These are phyloP conservation scores for Catagonus wagneri DNA, from an alignment of 2,113 vertebrate genomes.

Conservation along the genomic window DNA sequence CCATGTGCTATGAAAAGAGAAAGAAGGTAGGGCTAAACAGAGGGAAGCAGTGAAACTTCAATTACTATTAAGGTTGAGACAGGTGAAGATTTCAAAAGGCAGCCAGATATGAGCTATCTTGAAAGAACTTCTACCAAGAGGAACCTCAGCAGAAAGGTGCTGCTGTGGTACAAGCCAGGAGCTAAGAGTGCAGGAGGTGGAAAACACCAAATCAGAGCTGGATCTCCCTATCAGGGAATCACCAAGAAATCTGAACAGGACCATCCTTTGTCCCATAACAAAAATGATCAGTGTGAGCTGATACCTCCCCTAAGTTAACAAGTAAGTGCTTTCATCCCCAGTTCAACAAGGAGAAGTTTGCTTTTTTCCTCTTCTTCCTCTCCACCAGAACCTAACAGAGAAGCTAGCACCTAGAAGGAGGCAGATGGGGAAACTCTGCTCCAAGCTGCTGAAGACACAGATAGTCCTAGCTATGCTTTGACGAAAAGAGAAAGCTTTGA, in stretches of 20 bases:
- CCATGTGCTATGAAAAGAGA: background rate
- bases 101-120: background rate
- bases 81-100: background rate
- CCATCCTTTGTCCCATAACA: background rate
- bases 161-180: background rate
- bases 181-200: background rate
- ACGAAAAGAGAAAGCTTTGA: background rate
- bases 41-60: background rate
- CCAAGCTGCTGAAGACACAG: background rate
- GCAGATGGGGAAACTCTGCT: background rate
- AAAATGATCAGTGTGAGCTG: background rate
- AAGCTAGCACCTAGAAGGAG: background rate
- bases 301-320: background rate
- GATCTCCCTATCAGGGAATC: background rate
- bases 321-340: background rate
- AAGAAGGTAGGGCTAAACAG: background rate
- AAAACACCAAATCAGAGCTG: background rate
- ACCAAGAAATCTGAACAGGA: background rate
- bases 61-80: background rate
- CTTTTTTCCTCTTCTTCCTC: background rate
- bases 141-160: background rate
- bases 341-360: background rate
- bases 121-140: background rate
- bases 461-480: background rate
- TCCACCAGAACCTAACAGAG: background rate